Percentiles rank a stretch among this genome's conserved stretches.
Evolutionary conservation across 2,113 vertebrate genomes (phyloP).

Genomic region (Hylia prasina): DNA sequence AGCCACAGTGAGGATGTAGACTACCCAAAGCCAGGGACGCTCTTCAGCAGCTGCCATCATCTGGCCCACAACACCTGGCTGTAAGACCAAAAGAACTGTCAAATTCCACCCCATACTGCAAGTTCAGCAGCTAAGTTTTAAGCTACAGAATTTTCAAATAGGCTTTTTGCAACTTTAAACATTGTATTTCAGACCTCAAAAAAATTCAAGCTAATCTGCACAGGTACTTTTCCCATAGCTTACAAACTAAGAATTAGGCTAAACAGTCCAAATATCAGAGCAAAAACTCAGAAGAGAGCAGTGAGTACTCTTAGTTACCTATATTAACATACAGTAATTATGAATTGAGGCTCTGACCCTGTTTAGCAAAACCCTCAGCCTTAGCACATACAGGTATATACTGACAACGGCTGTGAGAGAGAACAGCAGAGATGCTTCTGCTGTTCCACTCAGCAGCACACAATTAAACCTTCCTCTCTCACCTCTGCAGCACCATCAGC

Average conservation of each 20-base stretch:
- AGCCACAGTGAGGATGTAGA: slow-evolving; percentile 92
- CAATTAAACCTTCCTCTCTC: neutral
- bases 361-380: neutral
- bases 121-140: neutral
- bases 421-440: neutral
- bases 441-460: neutral
- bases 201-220: neutral
- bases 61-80: slow-evolving; percentile 92
- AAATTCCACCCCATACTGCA: neutral
- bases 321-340: neutral
- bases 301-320: neutral
- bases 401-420: neutral
- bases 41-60: slow-evolving; percentile 93
- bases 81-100: neutral
- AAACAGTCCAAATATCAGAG: neutral
- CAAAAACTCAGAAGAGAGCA: neutral
- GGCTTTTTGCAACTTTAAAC: neutral
- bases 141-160: neutral
- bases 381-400: neutral
- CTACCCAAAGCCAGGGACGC: slow-evolving; percentile 95
- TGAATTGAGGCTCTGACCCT: neutral
- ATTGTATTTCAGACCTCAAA: neutral
- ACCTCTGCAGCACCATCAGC: slow-evolving; percentile 96
- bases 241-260: neutral
- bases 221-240: neutral